Conservation (phyloP, 2,888 invertebrate species). For the Plutella xylostella region DNA sequence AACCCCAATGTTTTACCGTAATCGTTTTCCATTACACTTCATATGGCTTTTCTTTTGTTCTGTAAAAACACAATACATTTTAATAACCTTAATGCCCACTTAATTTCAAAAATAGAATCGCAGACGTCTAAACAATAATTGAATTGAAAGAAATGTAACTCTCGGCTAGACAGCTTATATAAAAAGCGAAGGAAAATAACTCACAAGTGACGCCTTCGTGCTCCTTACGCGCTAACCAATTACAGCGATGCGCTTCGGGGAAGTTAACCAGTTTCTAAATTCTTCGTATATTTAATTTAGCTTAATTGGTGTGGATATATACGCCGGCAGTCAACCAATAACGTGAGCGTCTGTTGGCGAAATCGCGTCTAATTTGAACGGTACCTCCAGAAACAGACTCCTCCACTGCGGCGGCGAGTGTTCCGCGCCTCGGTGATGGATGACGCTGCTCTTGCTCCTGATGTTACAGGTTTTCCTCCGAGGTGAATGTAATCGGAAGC, state of each 20-base stretch:
- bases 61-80: neutral
- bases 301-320: slow-evolving; percentile 64
- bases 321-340: slow-evolving; percentile 60
- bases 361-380: slow-evolving; percentile 43
- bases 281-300: slow-evolving; percentile 67
- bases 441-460: neutral
- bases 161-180: slow-evolving; percentile 20
- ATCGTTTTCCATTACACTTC: slow-evolving; percentile 2
- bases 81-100: neutral
- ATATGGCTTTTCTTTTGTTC: neutral
- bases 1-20: slow-evolving; percentile 1
- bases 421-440: slow-evolving; percentile 27
- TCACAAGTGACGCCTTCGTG: slow-evolving; percentile 54
- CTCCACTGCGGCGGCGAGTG: slow-evolving; percentile 19
- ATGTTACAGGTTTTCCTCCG: slow-evolving; percentile 6
- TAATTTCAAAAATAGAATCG: no score
- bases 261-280: slow-evolving; percentile 69
- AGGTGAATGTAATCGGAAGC: slow-evolving; percentile 15
- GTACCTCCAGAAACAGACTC: slow-evolving; percentile 48
- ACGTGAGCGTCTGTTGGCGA: slow-evolving; percentile 57
- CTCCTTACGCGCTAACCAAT: slow-evolving; percentile 59
- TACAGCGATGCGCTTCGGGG: slow-evolving; percentile 66
- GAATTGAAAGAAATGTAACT: slow-evolving; percentile 34
- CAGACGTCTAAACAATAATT: slow-evolving; percentile 19
- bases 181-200: slow-evolving; percentile 50